phyloP scores from a whole-genome alignment of 2,797 vertebrate species.

The Adelosebastes latens region DNA sequence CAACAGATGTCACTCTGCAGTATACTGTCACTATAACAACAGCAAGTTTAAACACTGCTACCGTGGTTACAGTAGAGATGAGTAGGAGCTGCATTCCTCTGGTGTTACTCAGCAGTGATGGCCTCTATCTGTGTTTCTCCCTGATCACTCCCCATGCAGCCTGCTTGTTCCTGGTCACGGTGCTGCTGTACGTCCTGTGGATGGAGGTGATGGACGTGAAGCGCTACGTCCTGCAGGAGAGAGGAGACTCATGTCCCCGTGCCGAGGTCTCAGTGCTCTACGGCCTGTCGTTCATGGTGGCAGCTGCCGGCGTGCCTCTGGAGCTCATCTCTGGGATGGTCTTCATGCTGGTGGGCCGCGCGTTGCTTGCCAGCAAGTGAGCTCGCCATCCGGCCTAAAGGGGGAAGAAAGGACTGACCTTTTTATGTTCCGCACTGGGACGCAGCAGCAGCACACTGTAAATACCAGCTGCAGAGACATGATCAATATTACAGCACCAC shows the following conservation, averaged over 20 bases:
- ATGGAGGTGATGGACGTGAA: slow-evolving; percentile 88
- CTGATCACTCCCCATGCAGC: slow-evolving; percentile 69
- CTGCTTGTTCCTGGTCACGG: slow-evolving; percentile 81
- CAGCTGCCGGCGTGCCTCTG: slow-evolving; percentile 84
- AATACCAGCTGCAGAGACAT: slow-evolving; percentile 20
- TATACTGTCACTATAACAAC: slow-evolving; percentile 43
- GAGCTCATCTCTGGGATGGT: slow-evolving; percentile 85
- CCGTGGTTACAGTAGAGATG: slow-evolving; percentile 39
- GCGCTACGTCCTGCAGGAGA: slow-evolving; percentile 87
- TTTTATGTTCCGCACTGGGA: slow-evolving; percentile 31
- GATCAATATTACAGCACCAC: slow-evolving; percentile 17
- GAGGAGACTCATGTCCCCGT: slow-evolving; percentile 73
- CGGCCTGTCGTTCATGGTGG: slow-evolving; percentile 89
- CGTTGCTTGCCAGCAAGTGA: slow-evolving; percentile 74
- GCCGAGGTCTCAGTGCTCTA: slow-evolving; percentile 79
- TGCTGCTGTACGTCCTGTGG: slow-evolving; percentile 90
- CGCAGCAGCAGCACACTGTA: slow-evolving; percentile 12
- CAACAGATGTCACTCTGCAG: slow-evolving; percentile 35
- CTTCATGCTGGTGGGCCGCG: slow-evolving; percentile 84
- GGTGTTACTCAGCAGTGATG: slow-evolving; percentile 18
- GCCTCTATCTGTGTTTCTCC: background rate
- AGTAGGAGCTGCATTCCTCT: slow-evolving; percentile 43
- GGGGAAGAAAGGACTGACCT: slow-evolving; percentile 24
- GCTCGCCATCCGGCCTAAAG: background rate
- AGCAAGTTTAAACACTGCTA: slow-evolving; percentile 57